Percentiles rank a stretch among this genome's conserved stretches.
phyloP scores from a whole-genome alignment of 2,888 invertebrate genomes.

The Drosophila incognita region DNA sequence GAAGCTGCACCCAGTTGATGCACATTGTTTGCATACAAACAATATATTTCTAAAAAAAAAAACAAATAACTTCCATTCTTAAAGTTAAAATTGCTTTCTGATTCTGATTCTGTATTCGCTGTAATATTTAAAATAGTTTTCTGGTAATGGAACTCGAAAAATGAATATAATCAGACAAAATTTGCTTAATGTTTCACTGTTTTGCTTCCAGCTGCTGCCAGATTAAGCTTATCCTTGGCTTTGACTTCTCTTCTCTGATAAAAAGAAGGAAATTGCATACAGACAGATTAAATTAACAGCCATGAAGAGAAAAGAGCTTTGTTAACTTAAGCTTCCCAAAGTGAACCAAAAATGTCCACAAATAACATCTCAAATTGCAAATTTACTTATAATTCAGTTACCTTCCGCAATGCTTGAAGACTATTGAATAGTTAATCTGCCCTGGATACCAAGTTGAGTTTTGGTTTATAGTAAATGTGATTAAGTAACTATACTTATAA shows the following conservation, averaged over 20 bases:
- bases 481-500: not conserved
- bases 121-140: not conserved
- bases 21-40: slow-evolving; percentile 29
- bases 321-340: not conserved
- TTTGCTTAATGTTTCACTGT: slow-evolving; percentile 8
- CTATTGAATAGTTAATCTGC: not conserved
- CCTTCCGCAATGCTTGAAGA: not conserved
- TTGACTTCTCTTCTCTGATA: slow-evolving; percentile 23
- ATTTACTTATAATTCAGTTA: not conserved
- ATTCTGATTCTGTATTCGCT: not conserved
- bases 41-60: not conserved
- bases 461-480: not conserved
- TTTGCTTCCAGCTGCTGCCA: slow-evolving; percentile 23
- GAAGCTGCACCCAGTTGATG: slow-evolving; percentile 3
- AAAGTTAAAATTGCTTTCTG: not conserved
- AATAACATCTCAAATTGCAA: not conserved
- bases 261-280: slow-evolving; percentile 6
- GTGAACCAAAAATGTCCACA: not conserved
- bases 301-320: not conserved
- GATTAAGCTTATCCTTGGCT: slow-evolving; percentile 30
- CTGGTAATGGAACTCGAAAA: slow-evolving; percentile 44
- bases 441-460: not conserved
- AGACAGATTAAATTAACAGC: slow-evolving; percentile 6
- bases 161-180: not conserved
- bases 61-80: not conserved